phyloP scores from a whole-genome alignment of 1,140 invertebrate species.

The Ectropis grisescens region DNA sequence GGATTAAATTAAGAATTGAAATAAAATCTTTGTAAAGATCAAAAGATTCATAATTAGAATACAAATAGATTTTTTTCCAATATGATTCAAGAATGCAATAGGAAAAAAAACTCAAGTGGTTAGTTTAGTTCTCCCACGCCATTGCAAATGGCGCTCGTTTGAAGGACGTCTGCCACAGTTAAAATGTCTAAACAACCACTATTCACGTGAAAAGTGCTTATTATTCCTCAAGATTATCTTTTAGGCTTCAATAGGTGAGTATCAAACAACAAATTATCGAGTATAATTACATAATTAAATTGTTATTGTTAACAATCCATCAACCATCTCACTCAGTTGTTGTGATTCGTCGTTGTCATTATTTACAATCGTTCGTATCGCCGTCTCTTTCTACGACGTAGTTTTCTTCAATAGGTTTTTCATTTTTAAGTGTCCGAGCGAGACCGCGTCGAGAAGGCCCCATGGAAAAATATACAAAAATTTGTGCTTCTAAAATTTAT shows the following conservation, averaged over 20 bases:
- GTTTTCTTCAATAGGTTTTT: constrained; percentile 56
- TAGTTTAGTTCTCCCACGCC: not conserved
- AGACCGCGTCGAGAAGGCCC: constrained; percentile 41
- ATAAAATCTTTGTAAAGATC: too few species aligned
- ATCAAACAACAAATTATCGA: constrained; percentile 8
- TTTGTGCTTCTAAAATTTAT: constrained; percentile 62
- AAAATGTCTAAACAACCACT: constrained; percentile 41
- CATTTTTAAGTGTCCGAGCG: constrained; percentile 52
- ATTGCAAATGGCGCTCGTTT: constrained; percentile 44
- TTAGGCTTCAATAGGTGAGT: constrained; percentile 24
- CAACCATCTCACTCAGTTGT: constrained; percentile 45
- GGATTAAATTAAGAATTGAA: too few species aligned
- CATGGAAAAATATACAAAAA: constrained; percentile 63
- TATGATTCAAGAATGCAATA: too few species aligned
- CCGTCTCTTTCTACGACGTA: constrained; percentile 41
- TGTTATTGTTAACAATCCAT: constrained; percentile 38
- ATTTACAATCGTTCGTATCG: constrained; percentile 53
- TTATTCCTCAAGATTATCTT: constrained; percentile 8
- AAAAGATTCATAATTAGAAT: too few species aligned
- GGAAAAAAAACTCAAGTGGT: too few species aligned
- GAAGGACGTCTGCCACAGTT: constrained; percentile 36
- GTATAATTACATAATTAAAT: constrained; percentile 32
- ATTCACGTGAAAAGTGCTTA: constrained; percentile 25
- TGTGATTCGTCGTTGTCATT: constrained; percentile 51
- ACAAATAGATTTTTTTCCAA: too few species aligned